Evolutionary conservation across 2,113 vertebrate species (phyloP).

Genomic region (Psilopsiagon aymara): DNA sequence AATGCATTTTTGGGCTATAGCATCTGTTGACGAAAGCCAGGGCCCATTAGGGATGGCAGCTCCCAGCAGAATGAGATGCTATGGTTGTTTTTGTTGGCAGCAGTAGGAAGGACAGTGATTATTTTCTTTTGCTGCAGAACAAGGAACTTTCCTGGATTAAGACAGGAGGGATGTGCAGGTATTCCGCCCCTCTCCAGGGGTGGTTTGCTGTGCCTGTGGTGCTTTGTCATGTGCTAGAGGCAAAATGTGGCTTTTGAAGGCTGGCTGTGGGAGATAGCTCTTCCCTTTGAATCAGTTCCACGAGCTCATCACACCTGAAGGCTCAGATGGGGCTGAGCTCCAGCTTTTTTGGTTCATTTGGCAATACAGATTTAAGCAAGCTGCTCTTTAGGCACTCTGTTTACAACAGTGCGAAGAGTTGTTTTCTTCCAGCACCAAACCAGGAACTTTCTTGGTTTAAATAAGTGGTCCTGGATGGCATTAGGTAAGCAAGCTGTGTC

Average conservation of each 20-base stretch:
- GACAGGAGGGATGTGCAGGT: neutral
- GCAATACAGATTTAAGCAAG: neutral
- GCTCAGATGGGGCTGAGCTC: neutral
- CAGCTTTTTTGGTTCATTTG: neutral
- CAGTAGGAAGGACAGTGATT: neutral
- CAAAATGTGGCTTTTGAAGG: neutral
- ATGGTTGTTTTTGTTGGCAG: neutral
- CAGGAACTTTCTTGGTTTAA: neutral
- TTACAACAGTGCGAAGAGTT: neutral
- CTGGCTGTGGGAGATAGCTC: neutral
- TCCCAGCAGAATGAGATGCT: neutral
- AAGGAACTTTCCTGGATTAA: neutral
- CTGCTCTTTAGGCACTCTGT: neutral
- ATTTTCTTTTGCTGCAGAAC: neutral
- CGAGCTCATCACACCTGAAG: fast-evolving
- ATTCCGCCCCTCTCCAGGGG: neutral
- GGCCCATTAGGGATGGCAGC: neutral
- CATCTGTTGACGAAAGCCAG: neutral
- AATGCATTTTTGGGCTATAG: neutral
- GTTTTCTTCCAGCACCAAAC: neutral
- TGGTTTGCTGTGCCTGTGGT: neutral
- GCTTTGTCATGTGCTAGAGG: neutral
- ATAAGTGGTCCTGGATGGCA: neutral
- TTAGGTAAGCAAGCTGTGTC: neutral
- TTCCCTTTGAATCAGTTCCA: neutral